A percentile compares a stretch with the other conserved stretches of the same genome.
Evolutionary conservation across 2,797 vertebrate species (phyloP).

Genomic region (Trachops cirrhosus): DNA sequence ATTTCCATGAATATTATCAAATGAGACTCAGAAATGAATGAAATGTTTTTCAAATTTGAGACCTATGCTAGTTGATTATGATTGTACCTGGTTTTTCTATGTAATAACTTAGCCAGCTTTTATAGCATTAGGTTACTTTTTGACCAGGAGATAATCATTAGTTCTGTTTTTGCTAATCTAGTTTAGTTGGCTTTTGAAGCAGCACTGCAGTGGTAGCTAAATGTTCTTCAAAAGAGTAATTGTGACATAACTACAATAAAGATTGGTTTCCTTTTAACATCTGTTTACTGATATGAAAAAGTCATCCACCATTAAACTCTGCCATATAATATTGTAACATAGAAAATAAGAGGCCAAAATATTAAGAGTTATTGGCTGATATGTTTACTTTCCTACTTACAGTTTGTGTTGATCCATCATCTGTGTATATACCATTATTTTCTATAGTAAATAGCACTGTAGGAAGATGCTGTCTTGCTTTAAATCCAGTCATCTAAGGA

Average conservation of each 20-base stretch:
- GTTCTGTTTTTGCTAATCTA: background rate
- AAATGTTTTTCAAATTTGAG: background rate
- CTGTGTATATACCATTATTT: background rate
- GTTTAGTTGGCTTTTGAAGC: background rate
- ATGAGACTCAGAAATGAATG: background rate
- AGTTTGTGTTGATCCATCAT: background rate
- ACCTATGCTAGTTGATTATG: background rate
- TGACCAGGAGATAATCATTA: background rate
- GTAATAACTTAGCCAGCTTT: background rate
- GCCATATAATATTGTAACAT: background rate
- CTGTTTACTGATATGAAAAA: background rate
- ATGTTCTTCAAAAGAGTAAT: background rate
- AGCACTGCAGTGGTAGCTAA: background rate
- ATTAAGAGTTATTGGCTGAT: background rate
- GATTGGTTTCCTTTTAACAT: background rate
- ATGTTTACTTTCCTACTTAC: background rate
- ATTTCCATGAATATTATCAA: background rate
- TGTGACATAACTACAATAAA: background rate
- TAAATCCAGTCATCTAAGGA: background rate
- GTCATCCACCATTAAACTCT: background rate
- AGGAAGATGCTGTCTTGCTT: background rate
- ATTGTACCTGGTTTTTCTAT: background rate
- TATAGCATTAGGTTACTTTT: background rate
- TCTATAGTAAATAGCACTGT: background rate
- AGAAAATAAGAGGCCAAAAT: background rate